Evolutionary conservation across 2,113 vertebrate species (phyloP), one percentile per base, ranked within the genome.

Genomic region (Petromus typicus): DNA sequence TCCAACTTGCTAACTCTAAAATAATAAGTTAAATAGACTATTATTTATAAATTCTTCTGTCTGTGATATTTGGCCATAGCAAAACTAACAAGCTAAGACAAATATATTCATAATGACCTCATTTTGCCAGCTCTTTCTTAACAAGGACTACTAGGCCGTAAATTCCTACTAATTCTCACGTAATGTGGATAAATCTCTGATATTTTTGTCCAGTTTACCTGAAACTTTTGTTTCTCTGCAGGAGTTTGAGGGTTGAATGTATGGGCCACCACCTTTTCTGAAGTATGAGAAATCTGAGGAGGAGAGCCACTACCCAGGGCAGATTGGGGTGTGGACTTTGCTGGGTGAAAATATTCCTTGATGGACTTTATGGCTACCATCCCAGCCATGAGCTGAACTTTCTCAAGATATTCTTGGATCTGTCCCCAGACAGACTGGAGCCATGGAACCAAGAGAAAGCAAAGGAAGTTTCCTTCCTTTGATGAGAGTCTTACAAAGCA

Each of bases 381-480:
- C 51, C 56, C 48, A 92, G 23, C 40, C 81, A 80, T 61, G 51
- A 75, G 32, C 17, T 48, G 18, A 64, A 94, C 20, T 4, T 11
- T 3, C 51, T 27, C 23, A n/a, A 34, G 16, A 45, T 43, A 5
- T 56, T 13, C 51, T 63, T 88, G 78, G n/a, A 48, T 83, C 59
- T 88, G 69, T 81, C 82, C 10, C 13, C 64, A 95, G 84, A 81
- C 43, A 86, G n/a, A 87, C 37, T 48, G 37, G 73, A 92, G 54
- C 75, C 56, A 12, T 40, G 48, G 25, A 48, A 20, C 51, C 3
- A 2, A 16, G 12, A 18, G 54, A n/a, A 76, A 13, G 1, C 66
- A 45, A 34, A 1, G 37, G 37, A 32, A 32, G 32, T 48, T 56
- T 51, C 6, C 22, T 63, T n/a, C 7, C 57, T 87, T 56, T 69